Percentiles rank a stretch among this genome's conserved stretches.
Conservation (phyloP, 2,113 vertebrate species). For the Anhinga anhinga region DNA sequence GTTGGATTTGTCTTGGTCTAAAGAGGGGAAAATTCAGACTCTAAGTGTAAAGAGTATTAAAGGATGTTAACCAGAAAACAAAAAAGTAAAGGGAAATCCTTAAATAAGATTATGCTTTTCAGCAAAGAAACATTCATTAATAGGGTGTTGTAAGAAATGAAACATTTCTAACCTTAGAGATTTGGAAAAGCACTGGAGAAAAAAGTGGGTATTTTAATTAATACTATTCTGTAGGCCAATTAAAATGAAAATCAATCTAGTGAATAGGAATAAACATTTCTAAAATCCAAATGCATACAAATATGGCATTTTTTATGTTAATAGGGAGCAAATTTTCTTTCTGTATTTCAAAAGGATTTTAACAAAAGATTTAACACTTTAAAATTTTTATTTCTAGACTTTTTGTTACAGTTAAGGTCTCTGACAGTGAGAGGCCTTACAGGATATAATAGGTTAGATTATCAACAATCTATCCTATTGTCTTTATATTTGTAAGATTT, state of each 20-base stretch:
- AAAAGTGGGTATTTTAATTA: not conserved
- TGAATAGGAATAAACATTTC: not conserved
- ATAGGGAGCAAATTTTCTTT: not conserved
- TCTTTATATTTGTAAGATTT: not conserved
- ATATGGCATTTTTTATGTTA: not conserved
- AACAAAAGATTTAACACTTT: not conserved
- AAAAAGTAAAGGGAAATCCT: not conserved
- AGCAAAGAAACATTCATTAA: not conserved
- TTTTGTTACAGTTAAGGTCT: not conserved
- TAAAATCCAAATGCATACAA: fast-evolving
- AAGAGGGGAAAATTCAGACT: not conserved
- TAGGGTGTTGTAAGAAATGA: not conserved
- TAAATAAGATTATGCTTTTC: not conserved
- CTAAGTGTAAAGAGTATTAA: not conserved
- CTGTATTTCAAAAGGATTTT: not conserved
- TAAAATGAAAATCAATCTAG: not conserved
- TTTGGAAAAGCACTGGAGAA: not conserved
- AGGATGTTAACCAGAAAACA: not conserved
- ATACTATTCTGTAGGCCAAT: not conserved
- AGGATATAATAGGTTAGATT: not conserved
- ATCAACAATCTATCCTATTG: not conserved
- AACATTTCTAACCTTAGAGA: not conserved
- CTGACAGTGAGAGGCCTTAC: not conserved
- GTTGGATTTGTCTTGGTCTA: not conserved
- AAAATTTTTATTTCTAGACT: not conserved